Base-by-base conservation (phyloP, 2,797 vertebrate genomes). In the Sparidentex hasta region DNA sequence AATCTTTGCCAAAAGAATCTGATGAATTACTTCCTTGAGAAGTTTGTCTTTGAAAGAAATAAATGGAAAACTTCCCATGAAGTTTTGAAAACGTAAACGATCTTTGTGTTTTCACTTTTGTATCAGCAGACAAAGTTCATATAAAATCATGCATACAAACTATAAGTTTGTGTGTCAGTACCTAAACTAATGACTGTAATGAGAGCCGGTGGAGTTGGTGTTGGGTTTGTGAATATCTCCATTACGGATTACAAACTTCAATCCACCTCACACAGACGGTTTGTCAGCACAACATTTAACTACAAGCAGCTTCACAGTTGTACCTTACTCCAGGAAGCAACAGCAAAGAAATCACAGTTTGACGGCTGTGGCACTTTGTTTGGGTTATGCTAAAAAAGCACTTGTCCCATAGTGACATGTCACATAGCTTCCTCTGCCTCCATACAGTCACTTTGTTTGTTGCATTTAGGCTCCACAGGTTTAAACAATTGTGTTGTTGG, bases 61-160 rank as follows among this genome's bases (percentile, higher is more conserved):
- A 91, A 94, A 94, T 58, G 0, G 51, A 81, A 84, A 89, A 81
- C 89, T 89, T 93, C 86, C 78, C 6, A 46, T 71, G 88, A 93
- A 91, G 89, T 91, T 91, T 88, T 82, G 46, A 67, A 88, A 92
- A 87, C 48, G 50, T 25, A 56, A 62, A 67, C 25, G 0, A 13
- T 56, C 14, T 46, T 46, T 46, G 13, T 46, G 13, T 66, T 63
- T 69, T 57, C 25, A 41, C 33, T 59, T 72, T 16, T 52, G 17
- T 67, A 44, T 52, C 4, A 56, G 20, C 52, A 5, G 12, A 29
- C 38, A 52, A 59, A 56, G 3, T 46, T 1, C 11, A 59, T 17
- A 59, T 7, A 44, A 6, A 29, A 25, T 43, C 17, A 21, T 1
- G 38, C 17, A 23, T n/a, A 23, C 12, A 44, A 38, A 9, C 48